phyloP scores from a whole-genome alignment of 2,113 vertebrate genomes.

The Mormyrus lacerda region DNA sequence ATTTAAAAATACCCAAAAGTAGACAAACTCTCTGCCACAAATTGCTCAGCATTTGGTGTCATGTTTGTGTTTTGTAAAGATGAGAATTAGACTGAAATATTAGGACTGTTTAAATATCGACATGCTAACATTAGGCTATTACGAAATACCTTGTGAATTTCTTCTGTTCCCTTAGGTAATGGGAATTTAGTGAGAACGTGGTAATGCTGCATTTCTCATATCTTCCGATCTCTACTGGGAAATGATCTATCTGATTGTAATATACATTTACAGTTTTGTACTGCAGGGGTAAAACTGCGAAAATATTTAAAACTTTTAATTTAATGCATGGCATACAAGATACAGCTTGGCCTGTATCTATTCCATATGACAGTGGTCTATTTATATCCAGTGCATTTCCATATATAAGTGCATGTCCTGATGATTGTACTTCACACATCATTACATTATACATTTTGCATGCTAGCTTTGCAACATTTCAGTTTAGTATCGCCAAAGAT shows the following conservation, averaged over 20 bases:
- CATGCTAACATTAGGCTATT: not conserved
- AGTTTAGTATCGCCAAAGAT: not conserved
- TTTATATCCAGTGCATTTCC: not conserved
- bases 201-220: not conserved
- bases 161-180: not conserved
- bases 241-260: not conserved
- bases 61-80: not conserved
- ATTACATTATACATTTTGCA: not conserved
- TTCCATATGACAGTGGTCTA: not conserved
- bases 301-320: not conserved
- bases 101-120: not conserved
- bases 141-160: not conserved
- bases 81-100: not conserved
- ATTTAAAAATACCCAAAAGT: not conserved
- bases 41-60: not conserved
- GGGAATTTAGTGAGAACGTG: not conserved
- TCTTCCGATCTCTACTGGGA: not conserved
- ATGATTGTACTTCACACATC: not conserved
- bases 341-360: not conserved
- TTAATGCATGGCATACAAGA: not conserved
- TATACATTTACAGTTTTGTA: not conserved
- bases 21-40: not conserved
- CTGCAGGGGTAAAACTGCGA: not conserved
- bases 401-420: not conserved
- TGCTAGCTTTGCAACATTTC: not conserved